Evolutionary conservation across 2,113 vertebrate species (phyloP).

Genomic region (Odontesthes bonariensis): DNA sequence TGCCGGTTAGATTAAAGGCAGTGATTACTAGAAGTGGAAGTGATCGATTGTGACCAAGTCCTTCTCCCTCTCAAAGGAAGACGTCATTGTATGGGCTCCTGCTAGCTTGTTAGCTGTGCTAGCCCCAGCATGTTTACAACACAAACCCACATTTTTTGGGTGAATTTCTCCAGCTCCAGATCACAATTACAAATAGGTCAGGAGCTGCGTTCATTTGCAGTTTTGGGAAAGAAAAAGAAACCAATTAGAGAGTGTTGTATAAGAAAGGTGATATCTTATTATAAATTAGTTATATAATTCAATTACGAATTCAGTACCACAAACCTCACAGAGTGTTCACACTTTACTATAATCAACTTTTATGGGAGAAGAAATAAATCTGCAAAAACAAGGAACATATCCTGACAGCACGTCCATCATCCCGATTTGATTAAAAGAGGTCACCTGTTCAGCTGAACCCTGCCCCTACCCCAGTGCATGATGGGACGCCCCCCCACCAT

Average conservation of each 20-base stretch:
- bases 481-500: background rate
- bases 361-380: too few relatives aligned
- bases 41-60: too few relatives aligned
- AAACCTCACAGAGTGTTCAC: background rate
- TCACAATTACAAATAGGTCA: background rate
- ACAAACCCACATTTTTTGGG: background rate
- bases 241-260: too few relatives aligned
- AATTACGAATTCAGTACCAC: background rate
- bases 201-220: background rate
- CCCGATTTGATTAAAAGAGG: background rate
- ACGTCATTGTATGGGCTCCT: background rate
- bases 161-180: background rate
- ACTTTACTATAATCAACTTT: background rate
- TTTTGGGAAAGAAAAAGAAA: background rate
- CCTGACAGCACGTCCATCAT: background rate
- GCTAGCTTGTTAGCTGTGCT: background rate
- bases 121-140: background rate
- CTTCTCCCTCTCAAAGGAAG: too few relatives aligned
- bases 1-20: background rate
- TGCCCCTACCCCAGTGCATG: slow-evolving; percentile 11
- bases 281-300: background rate
- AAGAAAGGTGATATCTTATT: too few relatives aligned
- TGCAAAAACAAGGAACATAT: background rate
- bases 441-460: slow-evolving; percentile 23
- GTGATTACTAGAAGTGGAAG: too few relatives aligned